These are phyloP conservation scores for Drosophila demipolita DNA, from an alignment of 2,888 invertebrate genomes.

Conservation along the genomic window DNA sequence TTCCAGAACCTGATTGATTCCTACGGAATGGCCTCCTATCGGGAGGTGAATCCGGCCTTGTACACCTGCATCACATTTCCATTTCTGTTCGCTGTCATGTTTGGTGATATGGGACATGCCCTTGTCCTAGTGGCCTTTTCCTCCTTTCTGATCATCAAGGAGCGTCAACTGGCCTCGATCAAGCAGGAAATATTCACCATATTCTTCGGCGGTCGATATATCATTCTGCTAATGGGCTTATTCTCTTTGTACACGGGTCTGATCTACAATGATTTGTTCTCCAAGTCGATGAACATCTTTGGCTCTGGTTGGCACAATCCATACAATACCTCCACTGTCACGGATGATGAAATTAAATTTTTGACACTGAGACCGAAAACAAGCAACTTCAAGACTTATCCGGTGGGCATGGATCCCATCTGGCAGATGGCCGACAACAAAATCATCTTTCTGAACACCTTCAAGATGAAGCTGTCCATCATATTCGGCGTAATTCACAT, in stretches of 20 bases:
- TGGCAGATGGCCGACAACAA: slow-evolving; percentile 94
- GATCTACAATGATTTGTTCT: slow-evolving; percentile 99
- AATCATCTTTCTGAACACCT: slow-evolving; percentile 97
- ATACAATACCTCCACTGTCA: slow-evolving; percentile 86
- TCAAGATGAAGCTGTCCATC: slow-evolving; percentile 98
- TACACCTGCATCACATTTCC: slow-evolving; percentile 97
- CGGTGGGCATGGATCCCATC: slow-evolving; percentile 92
- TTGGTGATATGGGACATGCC: slow-evolving; percentile 97
- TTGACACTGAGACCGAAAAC: slow-evolving; percentile 82
- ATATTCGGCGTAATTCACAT: slow-evolving; percentile 97
- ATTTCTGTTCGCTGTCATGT: slow-evolving; percentile 98
- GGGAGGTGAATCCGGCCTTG: slow-evolving; percentile 96
- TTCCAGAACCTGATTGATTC: slow-evolving; percentile 97
- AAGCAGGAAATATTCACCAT: slow-evolving; percentile 97
- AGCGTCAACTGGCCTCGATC: slow-evolving; percentile 90
- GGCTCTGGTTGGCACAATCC: slow-evolving; percentile 92
- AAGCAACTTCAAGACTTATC: slow-evolving; percentile 89
- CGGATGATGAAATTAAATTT: slow-evolving; percentile 17
- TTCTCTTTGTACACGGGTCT: slow-evolving; percentile 99
- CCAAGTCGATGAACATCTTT: slow-evolving; percentile 97
- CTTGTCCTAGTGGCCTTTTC: slow-evolving; percentile 92
- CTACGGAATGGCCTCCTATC: slow-evolving; percentile 96
- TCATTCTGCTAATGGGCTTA: slow-evolving; percentile 97
- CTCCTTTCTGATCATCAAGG: slow-evolving; percentile 91
- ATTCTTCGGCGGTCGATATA: slow-evolving; percentile 98